Conservation (phyloP, 2,797 vertebrate genomes). For the Onychomys leucogaster region DNA sequence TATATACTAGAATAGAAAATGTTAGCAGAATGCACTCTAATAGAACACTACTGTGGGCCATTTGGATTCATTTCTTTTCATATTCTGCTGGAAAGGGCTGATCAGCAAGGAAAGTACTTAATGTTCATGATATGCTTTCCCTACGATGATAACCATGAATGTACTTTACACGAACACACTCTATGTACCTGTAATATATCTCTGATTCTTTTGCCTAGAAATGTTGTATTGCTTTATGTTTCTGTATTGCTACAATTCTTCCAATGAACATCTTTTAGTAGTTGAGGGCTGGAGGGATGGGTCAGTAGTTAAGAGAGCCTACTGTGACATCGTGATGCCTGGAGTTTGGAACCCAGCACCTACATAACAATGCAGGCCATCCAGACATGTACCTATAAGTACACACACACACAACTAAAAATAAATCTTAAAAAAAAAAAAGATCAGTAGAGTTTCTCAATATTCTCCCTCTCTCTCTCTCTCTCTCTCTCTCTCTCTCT, state of each 20-base stretch:
- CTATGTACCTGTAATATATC: background rate
- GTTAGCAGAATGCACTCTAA: background rate
- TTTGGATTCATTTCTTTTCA: constrained; percentile 14
- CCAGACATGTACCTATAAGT: background rate
- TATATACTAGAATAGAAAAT: background rate
- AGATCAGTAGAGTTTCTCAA: background rate
- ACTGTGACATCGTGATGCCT: background rate
- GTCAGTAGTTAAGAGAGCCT: background rate
- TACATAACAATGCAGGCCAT: background rate
- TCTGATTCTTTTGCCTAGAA: background rate
- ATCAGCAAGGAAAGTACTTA: background rate
- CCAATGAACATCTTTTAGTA: background rate
- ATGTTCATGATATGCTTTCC: background rate
- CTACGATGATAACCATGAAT: background rate
- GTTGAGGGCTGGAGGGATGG: background rate
- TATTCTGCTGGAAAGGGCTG: background rate
- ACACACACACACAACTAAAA: background rate
- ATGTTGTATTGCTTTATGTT: constrained; percentile 4
- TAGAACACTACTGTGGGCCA: background rate
- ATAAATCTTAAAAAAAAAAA: background rate
- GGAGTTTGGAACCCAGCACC: background rate
- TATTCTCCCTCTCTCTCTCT: too few relatives aligned
- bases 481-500: too few relatives aligned
- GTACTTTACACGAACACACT: background rate
- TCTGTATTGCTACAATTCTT: constrained; percentile 38